Conservation (phyloP, 2,113 vertebrate species). For the Mormyrus iriodes region DNA sequence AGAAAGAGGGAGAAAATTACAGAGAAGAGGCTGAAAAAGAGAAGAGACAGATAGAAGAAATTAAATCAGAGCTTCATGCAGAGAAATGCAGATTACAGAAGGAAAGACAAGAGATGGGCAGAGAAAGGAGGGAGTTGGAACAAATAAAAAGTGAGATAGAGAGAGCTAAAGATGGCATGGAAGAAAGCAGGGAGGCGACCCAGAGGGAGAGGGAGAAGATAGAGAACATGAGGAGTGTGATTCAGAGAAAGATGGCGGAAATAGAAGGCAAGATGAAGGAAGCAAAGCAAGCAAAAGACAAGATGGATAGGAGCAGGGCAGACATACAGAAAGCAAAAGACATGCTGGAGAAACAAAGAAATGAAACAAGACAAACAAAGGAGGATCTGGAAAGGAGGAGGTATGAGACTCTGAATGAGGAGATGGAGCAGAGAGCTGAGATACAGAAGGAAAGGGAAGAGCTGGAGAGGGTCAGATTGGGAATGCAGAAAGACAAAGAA, state of each 20-base stretch:
- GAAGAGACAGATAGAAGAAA: conserved; percentile 33
- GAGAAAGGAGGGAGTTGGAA: conserved; percentile 30
- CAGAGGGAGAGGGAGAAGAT: conserved; percentile 14
- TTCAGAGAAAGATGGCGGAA: conserved; percentile 15
- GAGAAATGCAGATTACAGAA: conserved; percentile 24
- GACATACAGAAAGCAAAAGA: conserved; percentile 20
- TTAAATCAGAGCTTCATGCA: conserved; percentile 23
- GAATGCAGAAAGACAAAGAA: conserved; percentile 18
- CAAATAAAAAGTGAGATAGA: conserved; percentile 20
- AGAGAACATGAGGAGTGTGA: conserved; percentile 8
- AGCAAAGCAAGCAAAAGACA: conserved; percentile 14
- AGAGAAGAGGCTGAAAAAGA: conserved; percentile 22
- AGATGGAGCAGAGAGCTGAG: conserved; percentile 23
- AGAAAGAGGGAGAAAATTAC: conserved; percentile 20
- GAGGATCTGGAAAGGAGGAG: conserved; percentile 26
- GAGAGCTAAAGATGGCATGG: conserved; percentile 16
- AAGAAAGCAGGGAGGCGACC: not conserved
- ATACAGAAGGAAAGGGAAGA: conserved; percentile 21
- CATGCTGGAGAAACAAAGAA: conserved; percentile 21
- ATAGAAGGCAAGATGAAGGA: conserved; percentile 8
- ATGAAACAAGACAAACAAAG: conserved; percentile 28
- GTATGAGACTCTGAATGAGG: conserved; percentile 27
- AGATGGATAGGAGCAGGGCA: conserved; percentile 18
- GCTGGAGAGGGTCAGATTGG: conserved; percentile 11
- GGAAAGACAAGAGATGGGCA: conserved; percentile 23